Percentiles rank a stretch among this genome's conserved stretches.
Evolutionary conservation across 2,113 vertebrate genomes (phyloP).

Genomic region (Corythoichthys haematopterus): DNA sequence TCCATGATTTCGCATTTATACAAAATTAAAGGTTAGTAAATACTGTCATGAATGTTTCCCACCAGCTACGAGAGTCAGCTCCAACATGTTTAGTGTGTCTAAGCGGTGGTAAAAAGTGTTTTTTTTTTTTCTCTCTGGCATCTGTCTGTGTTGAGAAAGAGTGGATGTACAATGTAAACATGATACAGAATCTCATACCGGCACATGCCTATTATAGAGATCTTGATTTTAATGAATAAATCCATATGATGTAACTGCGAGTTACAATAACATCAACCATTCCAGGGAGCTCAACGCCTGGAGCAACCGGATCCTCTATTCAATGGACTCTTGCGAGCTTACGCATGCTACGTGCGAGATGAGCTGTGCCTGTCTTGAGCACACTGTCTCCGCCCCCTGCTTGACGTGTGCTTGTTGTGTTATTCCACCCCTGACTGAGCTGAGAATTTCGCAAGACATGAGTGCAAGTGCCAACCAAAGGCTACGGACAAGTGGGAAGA

Average conservation of each 20-base stretch:
- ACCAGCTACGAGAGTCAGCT: too few relatives aligned
- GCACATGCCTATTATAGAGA: background rate
- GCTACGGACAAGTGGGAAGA: slow-evolving; percentile 32
- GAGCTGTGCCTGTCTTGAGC: slow-evolving; percentile 8
- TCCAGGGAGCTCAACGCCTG: slow-evolving; percentile 38
- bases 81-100: too few relatives aligned
- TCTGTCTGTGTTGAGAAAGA: too few relatives aligned
- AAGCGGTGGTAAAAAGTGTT: too few relatives aligned
- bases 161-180: too few relatives aligned
- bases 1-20: too few relatives aligned
- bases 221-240: slow-evolving; percentile 8
- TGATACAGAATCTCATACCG: too few relatives aligned
- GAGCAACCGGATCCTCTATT: slow-evolving; percentile 49
- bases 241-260: slow-evolving; percentile 38
- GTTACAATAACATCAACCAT: slow-evolving; percentile 37
- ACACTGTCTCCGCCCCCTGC: slow-evolving; percentile 7
- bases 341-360: slow-evolving; percentile 27
- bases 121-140: too few relatives aligned
- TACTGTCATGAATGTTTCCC: too few relatives aligned
- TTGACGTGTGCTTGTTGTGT: slow-evolving; percentile 27
- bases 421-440: slow-evolving; percentile 5
- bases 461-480: slow-evolving; percentile 20
- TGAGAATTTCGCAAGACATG: slow-evolving; percentile 23
- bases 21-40: too few relatives aligned
- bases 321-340: slow-evolving; percentile 14